phyloP scores from a whole-genome alignment of 2,113 vertebrate genomes.

The Phaethon lepturus region DNA sequence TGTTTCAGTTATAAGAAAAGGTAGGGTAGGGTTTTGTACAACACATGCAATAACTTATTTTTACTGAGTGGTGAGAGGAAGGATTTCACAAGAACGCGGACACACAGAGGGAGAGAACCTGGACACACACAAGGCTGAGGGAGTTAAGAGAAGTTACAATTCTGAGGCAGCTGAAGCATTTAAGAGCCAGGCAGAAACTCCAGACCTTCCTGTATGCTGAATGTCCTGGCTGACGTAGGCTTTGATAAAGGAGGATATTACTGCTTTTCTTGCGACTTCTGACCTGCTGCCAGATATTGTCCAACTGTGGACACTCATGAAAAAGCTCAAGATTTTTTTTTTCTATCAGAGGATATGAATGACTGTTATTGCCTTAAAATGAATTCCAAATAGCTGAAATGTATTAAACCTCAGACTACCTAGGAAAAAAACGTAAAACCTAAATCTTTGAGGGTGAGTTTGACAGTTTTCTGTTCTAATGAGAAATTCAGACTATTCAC shows the following conservation, averaged over 20 bases:
- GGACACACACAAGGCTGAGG: background rate
- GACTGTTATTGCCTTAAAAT: background rate
- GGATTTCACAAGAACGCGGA: background rate
- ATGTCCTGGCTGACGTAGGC: background rate
- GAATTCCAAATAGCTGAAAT: background rate
- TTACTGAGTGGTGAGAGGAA: background rate
- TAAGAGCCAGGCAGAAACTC: background rate
- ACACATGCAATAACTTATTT: background rate
- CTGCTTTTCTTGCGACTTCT: background rate
- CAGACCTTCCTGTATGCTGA: background rate
- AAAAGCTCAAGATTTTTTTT: background rate
- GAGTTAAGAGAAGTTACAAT: background rate
- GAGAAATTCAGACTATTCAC: background rate
- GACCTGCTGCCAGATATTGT: constrained; percentile 19
- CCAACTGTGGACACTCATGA: background rate
- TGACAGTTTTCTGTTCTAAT: background rate
- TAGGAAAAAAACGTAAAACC: background rate
- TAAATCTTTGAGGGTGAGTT: background rate
- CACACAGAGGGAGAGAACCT: background rate
- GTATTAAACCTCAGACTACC: background rate
- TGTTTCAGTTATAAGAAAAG: background rate
- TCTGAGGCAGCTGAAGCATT: background rate
- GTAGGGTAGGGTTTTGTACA: background rate
- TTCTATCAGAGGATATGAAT: background rate
- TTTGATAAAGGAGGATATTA: background rate